These are phyloP conservation scores for Phyllostomus discolor DNA, from an alignment of 2,113 vertebrate genomes.

Conservation along the genomic window DNA sequence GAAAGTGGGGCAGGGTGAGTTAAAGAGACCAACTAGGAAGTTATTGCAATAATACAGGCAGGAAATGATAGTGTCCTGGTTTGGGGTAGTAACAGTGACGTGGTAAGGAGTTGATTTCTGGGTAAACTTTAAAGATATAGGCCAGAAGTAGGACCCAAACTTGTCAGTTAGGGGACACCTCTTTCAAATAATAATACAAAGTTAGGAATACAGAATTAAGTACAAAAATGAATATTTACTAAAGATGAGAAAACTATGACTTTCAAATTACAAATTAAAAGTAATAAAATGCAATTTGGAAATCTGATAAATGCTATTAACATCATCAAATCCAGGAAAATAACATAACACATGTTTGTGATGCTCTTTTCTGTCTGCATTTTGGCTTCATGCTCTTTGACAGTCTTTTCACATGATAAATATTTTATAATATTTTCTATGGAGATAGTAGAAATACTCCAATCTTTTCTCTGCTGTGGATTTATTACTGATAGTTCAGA, in stretches of 20 bases:
- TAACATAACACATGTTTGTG: neutral
- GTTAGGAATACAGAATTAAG: neutral
- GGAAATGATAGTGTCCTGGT: neutral
- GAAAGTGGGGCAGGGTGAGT: neutral
- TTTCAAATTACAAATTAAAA: slow-evolving; percentile 15
- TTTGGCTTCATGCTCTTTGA: neutral
- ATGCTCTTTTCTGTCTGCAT: neutral
- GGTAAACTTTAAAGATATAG: neutral
- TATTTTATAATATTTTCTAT: neutral
- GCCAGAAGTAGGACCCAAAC: neutral
- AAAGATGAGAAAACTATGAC: neutral
- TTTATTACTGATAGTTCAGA: neutral
- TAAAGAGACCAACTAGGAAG: neutral
- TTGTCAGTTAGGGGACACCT: neutral
- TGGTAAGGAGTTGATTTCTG: neutral
- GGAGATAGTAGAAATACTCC: neutral
- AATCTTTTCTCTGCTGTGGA: neutral
- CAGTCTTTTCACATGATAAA: neutral
- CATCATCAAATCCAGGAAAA: neutral
- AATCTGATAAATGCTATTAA: neutral
- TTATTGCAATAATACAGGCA: neutral
- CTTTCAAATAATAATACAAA: neutral
- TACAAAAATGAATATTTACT: neutral
- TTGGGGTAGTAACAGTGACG: neutral
- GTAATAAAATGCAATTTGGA: neutral